phyloP scores from a whole-genome alignment of 2,888 invertebrate species.

The Cosmorhoe ocellata region DNA sequence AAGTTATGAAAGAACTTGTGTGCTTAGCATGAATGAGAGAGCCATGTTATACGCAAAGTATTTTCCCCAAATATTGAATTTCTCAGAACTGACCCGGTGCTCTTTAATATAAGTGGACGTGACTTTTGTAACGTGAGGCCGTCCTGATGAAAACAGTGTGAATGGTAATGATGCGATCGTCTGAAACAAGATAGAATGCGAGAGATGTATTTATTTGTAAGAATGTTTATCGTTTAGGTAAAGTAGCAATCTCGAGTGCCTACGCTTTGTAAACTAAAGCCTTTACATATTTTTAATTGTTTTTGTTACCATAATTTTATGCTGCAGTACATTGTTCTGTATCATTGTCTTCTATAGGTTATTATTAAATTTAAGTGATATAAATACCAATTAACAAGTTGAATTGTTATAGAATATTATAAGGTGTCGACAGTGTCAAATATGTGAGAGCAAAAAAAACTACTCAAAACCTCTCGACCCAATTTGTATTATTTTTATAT shows the following conservation, averaged over 20 bases:
- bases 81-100: conserved; percentile 80
- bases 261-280: conserved; percentile 82
- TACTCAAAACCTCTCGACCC: conserved; percentile 37
- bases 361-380: conserved; percentile 65
- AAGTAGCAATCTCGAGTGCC: conserved; percentile 83
- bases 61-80: conserved; percentile 61
- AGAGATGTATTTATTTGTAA: conserved; percentile 79
- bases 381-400: conserved; percentile 80
- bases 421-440: conserved; percentile 47
- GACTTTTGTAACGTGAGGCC: conserved; percentile 72
- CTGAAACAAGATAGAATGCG: conserved; percentile 55
- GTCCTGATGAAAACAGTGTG: conserved; percentile 63
- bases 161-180: conserved; percentile 44
- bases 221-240: conserved; percentile 74
- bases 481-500: conserved; percentile 80
- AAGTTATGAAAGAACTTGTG: conserved; percentile 56
- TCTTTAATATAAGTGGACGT: conserved; percentile 69
- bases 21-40: conserved; percentile 57
- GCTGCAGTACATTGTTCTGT: conserved; percentile 75
- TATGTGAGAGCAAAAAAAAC: conserved; percentile 24
- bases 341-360: conserved; percentile 78
- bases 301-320: conserved; percentile 76
- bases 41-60: conserved; percentile 59
- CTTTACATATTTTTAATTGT: conserved; percentile 75
- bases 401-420: conserved; percentile 71